Conservation (phyloP, 2,113 vertebrate species). For the Anguilla rostrata region DNA sequence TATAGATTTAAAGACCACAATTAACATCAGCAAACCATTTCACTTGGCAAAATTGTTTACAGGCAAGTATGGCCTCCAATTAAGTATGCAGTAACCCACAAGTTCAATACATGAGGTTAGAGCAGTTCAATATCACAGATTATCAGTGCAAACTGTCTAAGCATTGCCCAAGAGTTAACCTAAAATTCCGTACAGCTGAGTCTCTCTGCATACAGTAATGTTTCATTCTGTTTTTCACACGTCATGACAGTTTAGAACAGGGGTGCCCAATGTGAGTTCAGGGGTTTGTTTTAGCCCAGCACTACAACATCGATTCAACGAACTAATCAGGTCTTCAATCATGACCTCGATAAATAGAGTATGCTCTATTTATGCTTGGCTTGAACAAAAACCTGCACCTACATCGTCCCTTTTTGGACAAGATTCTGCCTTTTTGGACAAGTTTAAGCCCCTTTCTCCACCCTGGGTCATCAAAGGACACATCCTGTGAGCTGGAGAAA, state of each 20-base stretch:
- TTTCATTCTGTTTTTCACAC: not conserved
- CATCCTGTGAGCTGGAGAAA: slow-evolving; percentile 62
- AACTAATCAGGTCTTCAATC: too few species aligned
- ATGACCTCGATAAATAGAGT: too few species aligned
- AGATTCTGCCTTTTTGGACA: too few species aligned
- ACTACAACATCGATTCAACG: too few species aligned
- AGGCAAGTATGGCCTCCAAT: not conserved
- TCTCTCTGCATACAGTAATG: too few species aligned
- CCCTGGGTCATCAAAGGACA: slow-evolving; percentile 53
- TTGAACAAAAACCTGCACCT: too few species aligned
- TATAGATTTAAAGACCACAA: not conserved
- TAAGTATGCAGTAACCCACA: not conserved
- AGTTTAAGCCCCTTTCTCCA: slow-evolving; percentile 28
- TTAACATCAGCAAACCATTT: not conserved
- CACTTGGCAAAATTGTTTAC: not conserved
- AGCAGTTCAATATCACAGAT: not conserved
- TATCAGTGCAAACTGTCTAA: not conserved
- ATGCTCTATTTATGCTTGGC: too few species aligned
- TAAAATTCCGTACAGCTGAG: not conserved
- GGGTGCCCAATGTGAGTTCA: too few species aligned
- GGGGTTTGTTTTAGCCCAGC: too few species aligned
- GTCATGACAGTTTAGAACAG: not conserved
- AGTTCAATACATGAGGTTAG: not conserved
- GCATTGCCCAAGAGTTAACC: not conserved
- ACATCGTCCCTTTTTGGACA: too few species aligned